phyloP scores from a whole-genome alignment of 2,888 invertebrate genomes.

The Chloroclystis v-ata region DNA sequence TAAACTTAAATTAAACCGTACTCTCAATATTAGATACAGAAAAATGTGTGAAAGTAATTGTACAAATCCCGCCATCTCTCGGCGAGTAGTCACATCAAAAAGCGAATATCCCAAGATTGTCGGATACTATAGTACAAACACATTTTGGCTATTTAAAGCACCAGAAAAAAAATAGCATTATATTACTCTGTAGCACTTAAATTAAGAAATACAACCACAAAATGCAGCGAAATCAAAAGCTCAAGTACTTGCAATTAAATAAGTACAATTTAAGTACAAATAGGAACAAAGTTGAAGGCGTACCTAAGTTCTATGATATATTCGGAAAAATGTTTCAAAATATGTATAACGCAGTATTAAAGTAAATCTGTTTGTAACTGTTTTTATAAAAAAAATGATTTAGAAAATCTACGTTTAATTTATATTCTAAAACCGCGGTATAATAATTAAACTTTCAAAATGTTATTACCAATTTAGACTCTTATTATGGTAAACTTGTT shows the following conservation, averaged over 20 bases:
- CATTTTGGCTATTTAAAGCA: neutral
- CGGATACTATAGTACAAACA: too few relatives aligned
- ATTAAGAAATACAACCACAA: conserved; percentile 1
- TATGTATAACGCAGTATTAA: neutral
- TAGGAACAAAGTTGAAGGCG: conserved; percentile 3
- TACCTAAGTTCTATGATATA: neutral
- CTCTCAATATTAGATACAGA: neutral
- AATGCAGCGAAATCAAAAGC: conserved; percentile 3
- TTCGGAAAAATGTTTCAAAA: conserved; percentile 2
- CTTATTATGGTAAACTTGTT: too few relatives aligned
- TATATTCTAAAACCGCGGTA: neutral
- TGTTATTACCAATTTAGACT: too few relatives aligned
- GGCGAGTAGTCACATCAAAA: neutral
- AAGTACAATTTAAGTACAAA: neutral
- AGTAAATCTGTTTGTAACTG: too few relatives aligned
- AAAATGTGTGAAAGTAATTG: conserved; percentile 1
- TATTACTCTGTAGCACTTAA: conserved; percentile 1
- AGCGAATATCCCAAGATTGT: neutral
- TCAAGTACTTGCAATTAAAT: neutral
- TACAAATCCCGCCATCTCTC: neutral
- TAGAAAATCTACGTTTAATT: conserved; percentile 1
- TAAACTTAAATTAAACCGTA: conserved; percentile 1
- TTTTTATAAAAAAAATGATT: conserved; percentile 4
- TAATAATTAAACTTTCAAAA: too few relatives aligned
- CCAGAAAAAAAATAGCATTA: neutral